Conservation (phyloP, 2,113 vertebrate species). For the Astur gentilis region DNA sequence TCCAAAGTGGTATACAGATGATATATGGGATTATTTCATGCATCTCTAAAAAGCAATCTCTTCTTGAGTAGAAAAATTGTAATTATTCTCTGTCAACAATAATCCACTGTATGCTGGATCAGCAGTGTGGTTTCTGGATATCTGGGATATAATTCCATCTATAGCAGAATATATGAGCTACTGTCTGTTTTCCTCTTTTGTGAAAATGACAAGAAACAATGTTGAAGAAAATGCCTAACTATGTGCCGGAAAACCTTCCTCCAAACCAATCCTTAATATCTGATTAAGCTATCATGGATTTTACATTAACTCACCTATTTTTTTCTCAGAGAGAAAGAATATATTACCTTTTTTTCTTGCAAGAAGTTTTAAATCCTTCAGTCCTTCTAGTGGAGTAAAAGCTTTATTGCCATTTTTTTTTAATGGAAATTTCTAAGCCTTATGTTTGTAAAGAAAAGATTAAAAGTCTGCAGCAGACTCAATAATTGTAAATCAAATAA, state of each 20-base stretch:
- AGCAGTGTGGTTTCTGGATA: neutral
- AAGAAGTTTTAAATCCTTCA: neutral
- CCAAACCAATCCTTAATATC: neutral
- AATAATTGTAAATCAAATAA: slow-evolving; percentile 5
- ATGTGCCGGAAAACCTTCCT: neutral
- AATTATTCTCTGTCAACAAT: neutral
- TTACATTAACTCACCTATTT: neutral
- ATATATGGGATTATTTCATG: neutral
- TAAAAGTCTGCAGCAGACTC: neutral
- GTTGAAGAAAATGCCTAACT: neutral
- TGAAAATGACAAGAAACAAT: neutral
- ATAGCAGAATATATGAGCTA: neutral
- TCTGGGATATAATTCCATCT: neutral
- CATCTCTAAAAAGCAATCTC: neutral
- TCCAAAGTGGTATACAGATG: neutral
- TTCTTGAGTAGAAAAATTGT: neutral
- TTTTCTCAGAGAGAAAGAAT: neutral
- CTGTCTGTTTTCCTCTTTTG: neutral
- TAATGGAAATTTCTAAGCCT: neutral
- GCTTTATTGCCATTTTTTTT: neutral
- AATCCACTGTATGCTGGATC: neutral
- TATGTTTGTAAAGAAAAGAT: neutral
- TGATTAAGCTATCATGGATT: neutral
- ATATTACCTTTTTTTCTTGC: neutral
- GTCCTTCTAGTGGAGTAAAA: neutral